Evolutionary conservation across 2,113 vertebrate genomes (phyloP), one percentile per base, ranked within the genome.

Genomic region (Percopsis transmontana): DNA sequence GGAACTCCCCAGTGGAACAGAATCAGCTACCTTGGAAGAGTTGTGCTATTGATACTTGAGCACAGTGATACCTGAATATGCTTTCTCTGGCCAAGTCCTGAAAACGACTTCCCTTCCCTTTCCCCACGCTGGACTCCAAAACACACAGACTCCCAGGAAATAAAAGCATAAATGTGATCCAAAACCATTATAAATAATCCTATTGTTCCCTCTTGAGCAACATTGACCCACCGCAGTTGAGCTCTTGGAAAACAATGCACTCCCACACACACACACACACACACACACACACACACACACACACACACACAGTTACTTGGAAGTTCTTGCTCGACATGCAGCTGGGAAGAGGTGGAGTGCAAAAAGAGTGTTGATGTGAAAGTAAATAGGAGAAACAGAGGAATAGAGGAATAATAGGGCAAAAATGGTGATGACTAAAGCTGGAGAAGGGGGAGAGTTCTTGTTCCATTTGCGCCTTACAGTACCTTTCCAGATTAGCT

Each of bases 131-230:
- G 68, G 57, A 84, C 80, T 71, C 59, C 59, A 68, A 68, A 75
- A 63, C 33, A 62, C 57, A 72, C 40, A n/a, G 11, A 73, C 62
- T 79, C 70, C 72, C 61, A 80, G 65, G 61, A 59, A 82, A 78
- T 72, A 75, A 74, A 76, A 78, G 51, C 62, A 78, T 45, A 56
- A 33, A 52, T 67, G 40, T 55, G 72, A 73, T 81, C 81, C 68
- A 84, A 72, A 68, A 74, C n/a, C 14, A 74, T 62, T 58, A 87
- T 78, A 87, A 69, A 72, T 33, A 79, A 88, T 83, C 70, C 58
- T 54, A 87, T 87, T 88, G 82, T 88, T 88, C 73, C 73, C 74
- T 58, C 63, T 79, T 44, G 50, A 74, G 38, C 39, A 72, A 70
- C 19, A 61, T 9, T 65, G 44, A 67, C 59, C 48, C 66, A 66